phyloP scores from a whole-genome alignment of 2,113 vertebrate species.

The Ceratotherium simum region DNA sequence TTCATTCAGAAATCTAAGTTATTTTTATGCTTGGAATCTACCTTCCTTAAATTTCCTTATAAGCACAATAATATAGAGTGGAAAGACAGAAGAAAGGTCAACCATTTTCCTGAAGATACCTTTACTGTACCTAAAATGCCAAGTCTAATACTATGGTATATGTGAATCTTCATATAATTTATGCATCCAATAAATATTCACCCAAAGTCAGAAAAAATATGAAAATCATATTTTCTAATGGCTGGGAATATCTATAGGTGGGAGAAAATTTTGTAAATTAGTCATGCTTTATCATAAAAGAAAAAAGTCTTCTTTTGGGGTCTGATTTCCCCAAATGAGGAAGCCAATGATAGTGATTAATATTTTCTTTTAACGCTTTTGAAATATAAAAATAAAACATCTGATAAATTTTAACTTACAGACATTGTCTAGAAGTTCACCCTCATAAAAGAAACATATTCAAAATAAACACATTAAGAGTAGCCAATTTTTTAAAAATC shows the following conservation, averaged over 20 bases:
- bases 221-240: not conserved
- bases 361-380: slow-evolving; percentile 5
- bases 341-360: not conserved
- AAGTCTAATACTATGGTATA: not conserved
- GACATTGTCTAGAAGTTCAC: not conserved
- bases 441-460: not conserved
- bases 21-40: slow-evolving; percentile 38
- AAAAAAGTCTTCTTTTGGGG: not conserved
- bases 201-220: not conserved
- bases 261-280: not conserved
- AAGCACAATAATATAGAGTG: not conserved
- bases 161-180: not conserved
- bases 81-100: not conserved
- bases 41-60: not conserved
- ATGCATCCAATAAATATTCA: not conserved
- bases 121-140: not conserved
- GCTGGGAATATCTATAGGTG: not conserved
- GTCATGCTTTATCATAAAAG: not conserved
- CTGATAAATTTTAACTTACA: not conserved
- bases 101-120: not conserved
- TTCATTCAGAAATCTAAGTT: not conserved
- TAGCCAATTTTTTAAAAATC: not conserved
- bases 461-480: slow-evolving; percentile 30
- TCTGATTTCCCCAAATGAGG: not conserved
- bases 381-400: slow-evolving; percentile 7